phyloP scores from a whole-genome alignment of 2,113 vertebrate species.

The Capreolus pygargus region DNA sequence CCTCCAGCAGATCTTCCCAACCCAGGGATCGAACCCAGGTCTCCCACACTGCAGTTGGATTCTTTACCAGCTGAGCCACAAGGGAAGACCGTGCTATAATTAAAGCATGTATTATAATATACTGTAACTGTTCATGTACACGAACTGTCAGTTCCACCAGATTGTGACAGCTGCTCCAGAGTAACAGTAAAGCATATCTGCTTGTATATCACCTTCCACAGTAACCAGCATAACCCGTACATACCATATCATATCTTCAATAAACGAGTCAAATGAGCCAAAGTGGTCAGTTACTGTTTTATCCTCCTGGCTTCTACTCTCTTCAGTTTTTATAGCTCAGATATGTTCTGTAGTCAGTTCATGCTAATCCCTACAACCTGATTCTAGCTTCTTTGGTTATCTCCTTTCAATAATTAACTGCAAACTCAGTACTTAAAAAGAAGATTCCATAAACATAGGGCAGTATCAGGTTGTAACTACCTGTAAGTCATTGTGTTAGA shows the following conservation, averaged over 20 bases:
- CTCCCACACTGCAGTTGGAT: rapidly evolving
- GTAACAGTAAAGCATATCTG: background rate
- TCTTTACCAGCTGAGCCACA: background rate
- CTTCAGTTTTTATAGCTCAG: background rate
- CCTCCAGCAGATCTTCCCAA: background rate
- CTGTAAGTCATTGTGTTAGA: background rate
- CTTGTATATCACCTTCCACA: background rate
- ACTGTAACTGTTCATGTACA: background rate
- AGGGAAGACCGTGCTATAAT: background rate
- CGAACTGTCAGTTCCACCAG: background rate
- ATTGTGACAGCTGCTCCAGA: background rate
- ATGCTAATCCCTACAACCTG: background rate
- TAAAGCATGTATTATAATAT: background rate
- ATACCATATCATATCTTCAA: background rate
- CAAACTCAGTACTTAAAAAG: background rate
- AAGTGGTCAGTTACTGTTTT: background rate
- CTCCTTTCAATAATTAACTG: background rate
- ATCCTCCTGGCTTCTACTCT: background rate
- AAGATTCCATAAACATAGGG: background rate
- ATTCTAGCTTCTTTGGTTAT: background rate
- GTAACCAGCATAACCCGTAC: background rate
- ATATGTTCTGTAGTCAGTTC: background rate
- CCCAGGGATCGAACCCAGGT: background rate
- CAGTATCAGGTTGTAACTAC: background rate
- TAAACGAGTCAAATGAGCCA: background rate